Evolutionary conservation across 2,888 invertebrate genomes (phyloP), one percentile per base, ranked within the genome.

Genomic region (Plagodis pulveraria): DNA sequence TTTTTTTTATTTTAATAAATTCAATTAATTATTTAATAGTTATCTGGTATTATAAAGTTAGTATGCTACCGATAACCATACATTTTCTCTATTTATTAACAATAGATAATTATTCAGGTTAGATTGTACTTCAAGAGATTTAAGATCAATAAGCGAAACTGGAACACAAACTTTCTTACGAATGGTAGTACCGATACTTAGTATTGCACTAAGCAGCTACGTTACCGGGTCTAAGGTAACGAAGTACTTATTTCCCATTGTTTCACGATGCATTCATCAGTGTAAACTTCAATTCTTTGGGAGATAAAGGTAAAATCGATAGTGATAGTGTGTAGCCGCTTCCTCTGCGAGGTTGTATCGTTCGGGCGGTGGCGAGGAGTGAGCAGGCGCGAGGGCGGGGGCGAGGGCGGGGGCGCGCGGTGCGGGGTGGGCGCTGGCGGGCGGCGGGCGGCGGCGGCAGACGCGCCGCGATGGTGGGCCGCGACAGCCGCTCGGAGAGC

Each of bases 391-490:
- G 60, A 43, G 68, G 56, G 73, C 59, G 65, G 66, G 67, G 77
- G 80, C 78, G 83, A 79, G 81, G 62, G 65, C 63, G 60, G 60
- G 86, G 83, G 77, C 76, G 80, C 74, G 77, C 68, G 63, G 66
- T 66, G 63, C 70, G 64, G 76, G 65, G 69, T 52, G 70, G 67
- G 67, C 70, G 61, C 52, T 70, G 66, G 71, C 69, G 79, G 69
- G 77, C 60, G 56, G 67, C 58, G 66, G 77, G 80, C 81, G 83
- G 80, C 81, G 83, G 83, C 88, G 87, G 86, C 89, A 91, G 90
- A 89, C 89, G 91, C 89, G 91, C 89, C 90, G 89, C 91, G 89
- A 90, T 90, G 91, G 88, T 90, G 91, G 93, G 89, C 93, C 91
- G 93, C 93, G 91, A 90, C 92, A 93, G 93, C 93, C 93, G 93